Conservation (phyloP, 53 echinoderm and acorn worm genomes). For the Echinometra lucunter region DNA sequence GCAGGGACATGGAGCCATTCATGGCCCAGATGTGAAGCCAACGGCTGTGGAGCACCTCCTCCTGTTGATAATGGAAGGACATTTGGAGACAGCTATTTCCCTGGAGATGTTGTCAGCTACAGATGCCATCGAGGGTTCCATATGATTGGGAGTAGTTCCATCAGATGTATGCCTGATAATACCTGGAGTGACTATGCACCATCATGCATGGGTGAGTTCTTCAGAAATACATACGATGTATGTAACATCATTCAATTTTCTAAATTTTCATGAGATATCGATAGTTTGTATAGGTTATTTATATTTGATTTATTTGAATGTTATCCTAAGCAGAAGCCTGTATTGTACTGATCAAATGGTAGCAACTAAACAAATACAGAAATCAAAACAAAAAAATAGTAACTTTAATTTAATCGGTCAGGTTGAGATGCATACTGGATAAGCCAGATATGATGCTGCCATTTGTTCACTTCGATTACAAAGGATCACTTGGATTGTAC, state of each 20-base stretch:
- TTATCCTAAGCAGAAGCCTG: not conserved
- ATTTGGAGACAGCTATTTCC: conserved; percentile 39
- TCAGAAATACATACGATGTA: not conserved
- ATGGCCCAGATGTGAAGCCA: conserved; percentile 64
- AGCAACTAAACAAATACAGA: no score
- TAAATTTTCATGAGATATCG: not conserved
- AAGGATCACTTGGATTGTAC: no score
- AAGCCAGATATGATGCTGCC: no score
- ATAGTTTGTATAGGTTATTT: not conserved
- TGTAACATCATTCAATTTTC: not conserved
- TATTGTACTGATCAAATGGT: not conserved
- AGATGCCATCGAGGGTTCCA: conserved; percentile 55
- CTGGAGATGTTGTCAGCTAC: conserved; percentile 54
- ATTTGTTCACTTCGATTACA: no score
- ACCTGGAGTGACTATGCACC: conserved; percentile 50
- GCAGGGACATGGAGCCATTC: conserved; percentile 79
- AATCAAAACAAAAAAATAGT: no score
- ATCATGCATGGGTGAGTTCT: conserved; percentile 44
- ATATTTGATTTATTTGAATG: not conserved
- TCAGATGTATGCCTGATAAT: conserved; percentile 52
- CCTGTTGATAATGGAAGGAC: conserved; percentile 19
- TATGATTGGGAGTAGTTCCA: conserved; percentile 35
- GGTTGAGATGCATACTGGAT: no score
- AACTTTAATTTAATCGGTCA: no score
- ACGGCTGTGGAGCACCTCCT: conserved; percentile 59